These are phyloP conservation scores for Pachypeltis micranthus DNA, from an alignment of 1,140 invertebrate species.

Conservation along the genomic window DNA sequence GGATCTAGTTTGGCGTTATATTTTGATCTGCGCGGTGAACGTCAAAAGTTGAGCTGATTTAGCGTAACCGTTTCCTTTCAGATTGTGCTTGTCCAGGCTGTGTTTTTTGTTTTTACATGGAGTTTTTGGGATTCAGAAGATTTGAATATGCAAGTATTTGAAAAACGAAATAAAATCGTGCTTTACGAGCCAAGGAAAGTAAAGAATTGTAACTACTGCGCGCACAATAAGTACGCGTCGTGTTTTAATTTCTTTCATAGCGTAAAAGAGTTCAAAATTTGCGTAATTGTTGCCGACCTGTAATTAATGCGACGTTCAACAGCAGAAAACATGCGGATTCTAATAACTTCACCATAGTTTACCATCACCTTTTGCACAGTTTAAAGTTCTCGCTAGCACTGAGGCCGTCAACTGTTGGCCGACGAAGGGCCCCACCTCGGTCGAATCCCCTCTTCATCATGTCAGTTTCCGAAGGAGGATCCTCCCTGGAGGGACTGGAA, in stretches of 20 bases:
- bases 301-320: background rate
- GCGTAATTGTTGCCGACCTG: background rate
- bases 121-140: no score
- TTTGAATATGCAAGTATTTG: no score
- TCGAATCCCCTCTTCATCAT: background rate
- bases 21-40: no score
- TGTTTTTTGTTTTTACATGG: no score
- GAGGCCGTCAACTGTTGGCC: background rate
- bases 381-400: background rate
- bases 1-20: no score
- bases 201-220: no score
- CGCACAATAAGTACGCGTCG: background rate
- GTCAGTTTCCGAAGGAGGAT: background rate
- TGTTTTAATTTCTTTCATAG: background rate
- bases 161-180: no score
- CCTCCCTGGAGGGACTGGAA: background rate
- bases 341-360: background rate
- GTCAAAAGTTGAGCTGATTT: no score
- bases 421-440: background rate
- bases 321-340: background rate
- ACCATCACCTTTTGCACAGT: constrained; percentile 4
- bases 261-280: no score
- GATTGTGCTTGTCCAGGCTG: no score
- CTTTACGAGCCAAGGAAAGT: no score
- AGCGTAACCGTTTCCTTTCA: no score